Evolutionary conservation across 2,797 vertebrate genomes (phyloP).

Genomic region (Pangasius macronema): DNA sequence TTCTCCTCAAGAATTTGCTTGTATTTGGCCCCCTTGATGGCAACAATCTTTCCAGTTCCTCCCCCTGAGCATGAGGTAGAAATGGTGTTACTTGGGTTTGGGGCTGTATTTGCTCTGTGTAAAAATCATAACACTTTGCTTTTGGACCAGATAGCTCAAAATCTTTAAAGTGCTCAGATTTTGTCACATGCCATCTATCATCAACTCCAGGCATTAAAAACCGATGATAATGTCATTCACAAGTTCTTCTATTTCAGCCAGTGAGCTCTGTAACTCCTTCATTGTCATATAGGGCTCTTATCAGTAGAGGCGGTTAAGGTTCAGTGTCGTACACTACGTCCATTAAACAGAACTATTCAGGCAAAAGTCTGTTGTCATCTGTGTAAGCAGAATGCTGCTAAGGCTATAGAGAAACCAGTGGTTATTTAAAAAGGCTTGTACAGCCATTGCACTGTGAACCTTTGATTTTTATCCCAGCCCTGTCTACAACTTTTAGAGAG

Average conservation of each 20-base stretch:
- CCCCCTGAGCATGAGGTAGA: neutral
- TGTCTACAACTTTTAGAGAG: slow-evolving; percentile 73
- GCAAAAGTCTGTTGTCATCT: neutral
- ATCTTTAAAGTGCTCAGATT: neutral
- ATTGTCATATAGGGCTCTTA: neutral
- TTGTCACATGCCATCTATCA: neutral
- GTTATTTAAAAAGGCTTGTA: neutral
- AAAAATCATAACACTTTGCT: neutral
- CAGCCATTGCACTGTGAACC: neutral
- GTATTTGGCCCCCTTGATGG: neutral
- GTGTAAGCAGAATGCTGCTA: neutral
- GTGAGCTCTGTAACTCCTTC: neutral
- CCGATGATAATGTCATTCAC: neutral
- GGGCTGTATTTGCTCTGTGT: neutral
- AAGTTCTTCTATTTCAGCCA: neutral
- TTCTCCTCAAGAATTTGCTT: neutral
- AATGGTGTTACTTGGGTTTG: neutral
- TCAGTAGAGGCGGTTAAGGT: neutral
- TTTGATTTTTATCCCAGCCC: neutral
- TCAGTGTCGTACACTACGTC: neutral
- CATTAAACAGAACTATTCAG: neutral
- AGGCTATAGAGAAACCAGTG: neutral
- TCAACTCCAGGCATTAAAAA: neutral
- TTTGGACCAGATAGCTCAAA: neutral
- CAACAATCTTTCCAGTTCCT: neutral